Evolutionary conservation across 64 coral and sea anemone genomes (phyloP), one percentile per base, ranked within the genome.

Genomic region (Hydrozoanthus tunicans): DNA sequence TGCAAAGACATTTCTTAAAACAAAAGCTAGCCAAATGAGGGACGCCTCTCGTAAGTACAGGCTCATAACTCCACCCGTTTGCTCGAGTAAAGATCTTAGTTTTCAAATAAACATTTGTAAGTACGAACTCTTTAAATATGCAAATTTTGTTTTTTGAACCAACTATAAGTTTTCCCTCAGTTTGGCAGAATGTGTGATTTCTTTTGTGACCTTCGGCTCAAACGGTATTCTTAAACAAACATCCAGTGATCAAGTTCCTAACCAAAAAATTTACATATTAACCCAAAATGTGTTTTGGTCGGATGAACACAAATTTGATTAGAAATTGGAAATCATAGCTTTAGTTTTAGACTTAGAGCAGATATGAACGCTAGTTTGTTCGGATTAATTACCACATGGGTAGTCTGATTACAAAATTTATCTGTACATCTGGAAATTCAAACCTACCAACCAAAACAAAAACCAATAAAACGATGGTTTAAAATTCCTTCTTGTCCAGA

Each of bases 231-330:
- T 51, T 63, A 12, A 65, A 83, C 61, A 83, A 83, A 83, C 80
- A 82, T 63, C 4, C 58, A 62, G 2, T 12, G 55, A 52, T 83
- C 62, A 83, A 83, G 24, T 66, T 83, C 67, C 81, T 14, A 67
- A 15, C 62, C 77, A 53, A 32, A 62, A 83, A 83, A 83, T 83
- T 83, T 83, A 68, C 81, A 83, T 83, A 83, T 68, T 67, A 9
- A 73, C 9, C 8, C 20, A 73, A 79, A 79, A 4, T 79, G 27
- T 77, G 51, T 3, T n/a, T 79, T 79, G 77, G 77, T 79, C 58
- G 53, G 53, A 55, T 58, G 77, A 53, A 79, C 77, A 79, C 23
- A 58, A 32, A 75, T 7, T 25, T 62, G 25, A 14, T 53, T 63
- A 13, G 24, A 62, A 26, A 14, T 9, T 32, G 79, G 25, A 5